These are phyloP conservation scores for Holotrichia oblita DNA, from an alignment of 1,140 invertebrate species.

Conservation along the genomic window DNA sequence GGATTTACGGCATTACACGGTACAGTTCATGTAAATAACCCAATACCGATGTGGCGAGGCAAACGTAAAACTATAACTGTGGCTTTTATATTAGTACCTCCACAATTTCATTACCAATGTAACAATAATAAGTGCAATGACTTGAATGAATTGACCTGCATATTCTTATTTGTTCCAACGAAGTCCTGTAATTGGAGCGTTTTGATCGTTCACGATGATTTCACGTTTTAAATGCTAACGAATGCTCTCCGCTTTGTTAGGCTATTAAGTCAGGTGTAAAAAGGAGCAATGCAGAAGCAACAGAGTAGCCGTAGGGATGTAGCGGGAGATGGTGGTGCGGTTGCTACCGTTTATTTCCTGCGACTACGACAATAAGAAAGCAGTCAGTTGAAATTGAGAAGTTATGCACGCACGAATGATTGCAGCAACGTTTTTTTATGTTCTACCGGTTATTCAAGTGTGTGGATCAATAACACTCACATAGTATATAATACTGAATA, in stretches of 20 bases:
- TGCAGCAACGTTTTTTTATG: neutral
- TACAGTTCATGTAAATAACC: too few species aligned
- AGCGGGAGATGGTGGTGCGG: neutral
- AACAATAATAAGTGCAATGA: neutral
- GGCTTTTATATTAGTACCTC: neutral
- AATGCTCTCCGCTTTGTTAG: conserved; percentile 15
- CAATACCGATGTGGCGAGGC: too few species aligned
- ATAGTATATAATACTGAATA: too few species aligned
- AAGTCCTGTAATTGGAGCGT: conserved; percentile 2
- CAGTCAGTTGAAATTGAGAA: neutral
- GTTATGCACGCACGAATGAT: conserved; percentile 6
- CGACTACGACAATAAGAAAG: conserved; percentile 7
- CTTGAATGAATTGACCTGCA: neutral
- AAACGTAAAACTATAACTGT: neutral
- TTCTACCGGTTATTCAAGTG: neutral
- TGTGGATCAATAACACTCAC: neutral
- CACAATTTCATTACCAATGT: neutral
- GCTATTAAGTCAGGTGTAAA: conserved; percentile 17
- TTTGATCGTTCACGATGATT: conserved; percentile 16
- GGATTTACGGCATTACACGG: too few species aligned
- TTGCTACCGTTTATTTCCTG: conserved; percentile 12
- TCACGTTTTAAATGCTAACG: conserved; percentile 12
- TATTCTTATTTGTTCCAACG: neutral
- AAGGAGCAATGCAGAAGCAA: conserved; percentile 6
- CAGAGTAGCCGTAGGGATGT: neutral